A percentile compares a stretch with the other conserved stretches of the same genome.
These are phyloP conservation scores for Lanistes nyassanus DNA, from an alignment of 1,140 invertebrate genomes.

Conservation along the genomic window DNA sequence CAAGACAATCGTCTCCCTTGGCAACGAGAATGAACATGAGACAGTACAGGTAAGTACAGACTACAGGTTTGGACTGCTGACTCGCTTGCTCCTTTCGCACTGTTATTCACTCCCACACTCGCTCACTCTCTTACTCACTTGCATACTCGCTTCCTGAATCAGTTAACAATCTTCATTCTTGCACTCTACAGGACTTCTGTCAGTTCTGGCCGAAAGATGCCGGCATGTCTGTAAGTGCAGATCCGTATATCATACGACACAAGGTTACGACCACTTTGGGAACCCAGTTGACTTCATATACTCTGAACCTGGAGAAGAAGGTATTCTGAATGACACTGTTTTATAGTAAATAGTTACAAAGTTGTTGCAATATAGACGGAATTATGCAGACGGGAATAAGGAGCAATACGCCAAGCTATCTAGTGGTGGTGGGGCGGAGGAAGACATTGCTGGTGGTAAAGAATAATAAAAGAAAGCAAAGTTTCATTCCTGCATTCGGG, in stretches of 20 bases:
- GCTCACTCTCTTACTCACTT: background rate
- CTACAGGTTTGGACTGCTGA: too few relatives aligned
- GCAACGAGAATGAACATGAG: background rate
- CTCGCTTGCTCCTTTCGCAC: background rate
- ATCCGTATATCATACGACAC: background rate
- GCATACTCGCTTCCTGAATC: slow-evolving; percentile 8
- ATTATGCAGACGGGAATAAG: too few relatives aligned
- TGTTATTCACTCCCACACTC: too few relatives aligned
- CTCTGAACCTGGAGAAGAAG: background rate
- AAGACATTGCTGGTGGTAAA: too few relatives aligned
- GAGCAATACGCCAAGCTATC: too few relatives aligned
- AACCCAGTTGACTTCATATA: background rate
- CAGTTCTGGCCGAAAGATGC: background rate
- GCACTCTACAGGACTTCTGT: background rate
- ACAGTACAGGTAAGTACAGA: too few relatives aligned
- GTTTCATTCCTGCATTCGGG: too few relatives aligned
- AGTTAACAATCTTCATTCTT: background rate
- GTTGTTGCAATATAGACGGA: too few relatives aligned
- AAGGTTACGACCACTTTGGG: background rate
- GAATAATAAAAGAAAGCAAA: too few relatives aligned
- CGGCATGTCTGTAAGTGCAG: background rate
- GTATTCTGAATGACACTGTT: background rate
- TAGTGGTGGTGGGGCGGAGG: too few relatives aligned
- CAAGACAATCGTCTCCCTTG: slow-evolving; percentile 41
- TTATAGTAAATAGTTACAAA: background rate